These are phyloP conservation scores for Oncorhynchus nerka DNA, from an alignment of 2,113 vertebrate species.

Conservation along the genomic window DNA sequence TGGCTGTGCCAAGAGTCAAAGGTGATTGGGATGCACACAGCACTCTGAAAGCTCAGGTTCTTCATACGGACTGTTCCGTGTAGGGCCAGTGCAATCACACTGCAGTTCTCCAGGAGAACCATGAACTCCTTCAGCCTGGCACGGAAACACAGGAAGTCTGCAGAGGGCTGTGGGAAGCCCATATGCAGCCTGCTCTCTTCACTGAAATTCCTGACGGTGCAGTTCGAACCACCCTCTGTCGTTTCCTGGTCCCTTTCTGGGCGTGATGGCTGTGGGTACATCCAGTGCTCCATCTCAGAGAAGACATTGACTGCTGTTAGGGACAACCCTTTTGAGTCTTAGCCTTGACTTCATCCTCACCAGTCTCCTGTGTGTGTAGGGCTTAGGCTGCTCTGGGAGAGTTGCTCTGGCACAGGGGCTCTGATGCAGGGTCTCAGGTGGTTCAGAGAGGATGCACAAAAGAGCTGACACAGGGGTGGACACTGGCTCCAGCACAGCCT, in stretches of 20 bases:
- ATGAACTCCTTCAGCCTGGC: slow-evolving; percentile 56
- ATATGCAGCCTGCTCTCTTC: slow-evolving; percentile 54
- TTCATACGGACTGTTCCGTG: slow-evolving; percentile 69
- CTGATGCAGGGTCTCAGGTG: slow-evolving; percentile 74
- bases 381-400: not conserved
- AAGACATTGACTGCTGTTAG: slow-evolving; percentile 71
- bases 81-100: slow-evolving; percentile 59
- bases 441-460: slow-evolving; percentile 30
- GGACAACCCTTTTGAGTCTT: slow-evolving; percentile 74
- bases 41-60: slow-evolving; percentile 73
- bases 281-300: slow-evolving; percentile 68
- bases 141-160: slow-evolving; percentile 66
- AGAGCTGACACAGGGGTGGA: too few relatives aligned
- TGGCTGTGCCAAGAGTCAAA: slow-evolving; percentile 75
- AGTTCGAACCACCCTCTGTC: slow-evolving; percentile 51
- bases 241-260: slow-evolving; percentile 31
- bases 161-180: slow-evolving; percentile 70
- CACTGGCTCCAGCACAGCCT: too few relatives aligned
- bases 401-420: slow-evolving; percentile 28
- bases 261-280: slow-evolving; percentile 36
- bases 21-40: slow-evolving; percentile 67
- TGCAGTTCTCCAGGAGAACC: slow-evolving; percentile 75
- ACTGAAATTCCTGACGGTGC: slow-evolving; percentile 55
- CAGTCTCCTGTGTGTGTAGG: slow-evolving; percentile 20
- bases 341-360: slow-evolving; percentile 29